These are phyloP conservation scores for Podabrus alpinus DNA, from an alignment of 2,888 invertebrate genomes.

Conservation along the genomic window DNA sequence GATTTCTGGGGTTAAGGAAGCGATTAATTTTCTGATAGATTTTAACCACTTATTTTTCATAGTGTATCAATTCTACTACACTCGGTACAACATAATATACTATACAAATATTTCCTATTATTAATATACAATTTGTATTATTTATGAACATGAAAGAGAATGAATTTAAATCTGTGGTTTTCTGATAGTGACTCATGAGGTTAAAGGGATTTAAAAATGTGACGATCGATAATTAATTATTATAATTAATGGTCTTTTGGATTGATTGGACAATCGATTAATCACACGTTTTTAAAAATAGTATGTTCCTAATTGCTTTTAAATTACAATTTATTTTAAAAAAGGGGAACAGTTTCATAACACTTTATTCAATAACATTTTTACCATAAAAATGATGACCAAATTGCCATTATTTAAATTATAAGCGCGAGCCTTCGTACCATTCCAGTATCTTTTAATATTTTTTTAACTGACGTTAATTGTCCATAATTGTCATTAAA, in stretches of 20 bases:
- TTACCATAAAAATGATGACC: not conserved
- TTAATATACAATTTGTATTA: not conserved
- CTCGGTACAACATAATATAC: not conserved
- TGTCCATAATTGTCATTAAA: not conserved
- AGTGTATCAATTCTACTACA: not conserved
- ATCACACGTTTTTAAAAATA: not conserved
- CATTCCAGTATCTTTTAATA: not conserved
- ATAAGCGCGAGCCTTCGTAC: not conserved
- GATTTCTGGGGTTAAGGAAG: not conserved
- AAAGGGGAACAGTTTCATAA: not conserved
- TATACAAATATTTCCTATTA: not conserved
- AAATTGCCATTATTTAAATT: not conserved
- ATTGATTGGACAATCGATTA: not conserved
- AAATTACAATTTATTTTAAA: not conserved
- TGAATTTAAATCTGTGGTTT: not conserved
- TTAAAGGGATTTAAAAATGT: not conserved
- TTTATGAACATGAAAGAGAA: not conserved
- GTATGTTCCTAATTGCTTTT: not conserved
- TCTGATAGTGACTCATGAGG: not conserved
- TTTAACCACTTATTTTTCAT: not conserved
- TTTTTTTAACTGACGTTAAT: not conserved
- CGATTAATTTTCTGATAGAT: not conserved
- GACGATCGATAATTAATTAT: not conserved
- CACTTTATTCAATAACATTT: not conserved
- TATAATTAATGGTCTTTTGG: not conserved